Evolutionary conservation across 2,888 invertebrate species (phyloP), one percentile per base, ranked within the genome.

Genomic region (Oligia strigilis): DNA sequence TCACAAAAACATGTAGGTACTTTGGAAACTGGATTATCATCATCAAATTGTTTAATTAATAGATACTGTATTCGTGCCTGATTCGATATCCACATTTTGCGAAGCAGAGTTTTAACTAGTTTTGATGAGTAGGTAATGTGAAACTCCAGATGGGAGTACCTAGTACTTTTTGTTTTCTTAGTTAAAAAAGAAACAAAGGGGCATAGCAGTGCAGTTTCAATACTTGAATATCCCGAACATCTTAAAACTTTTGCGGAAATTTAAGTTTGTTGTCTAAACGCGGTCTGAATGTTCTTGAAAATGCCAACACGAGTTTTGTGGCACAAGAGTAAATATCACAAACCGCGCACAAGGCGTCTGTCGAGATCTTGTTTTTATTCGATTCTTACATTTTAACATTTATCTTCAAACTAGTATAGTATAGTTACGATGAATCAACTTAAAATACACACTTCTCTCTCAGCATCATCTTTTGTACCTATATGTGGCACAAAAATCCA

Each of bases 231-330:
- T 65, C 29, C 13, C 14, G 8, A 69, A 46, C 19, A 19, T 36
- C 17, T 43, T n/a, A 49, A 49, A 58, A 4, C 13, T 72, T 52
- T 71, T 64, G 43, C 17, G 52, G 43, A 70, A 73, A 70, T 79
- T 77, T 70, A 55, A 79, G 64, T 80, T 72, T 29, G 23, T 58
- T 23, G 40, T 74, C 6, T 13, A 69, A 76, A 72, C 14, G 62
- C 9, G 62, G 52, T 75, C 65, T 67, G 43, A 64, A 23, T 43
- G 14, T 74, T 83, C 72, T 84, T 69, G 80, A 76, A 80, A 72
- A 64, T 69, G 36, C 64, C 29, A 69, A 78, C 49, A 52, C 8
- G 70, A 66, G 14, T 66, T 73, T 83, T 36, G 62, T n/a, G 36
- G 29, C 70, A 64, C 23, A 46, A 40, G 9, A 71, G 23, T 36